Evolutionary conservation across 2,797 vertebrate species (phyloP).

Genomic region (Leptodactylus fallax): DNA sequence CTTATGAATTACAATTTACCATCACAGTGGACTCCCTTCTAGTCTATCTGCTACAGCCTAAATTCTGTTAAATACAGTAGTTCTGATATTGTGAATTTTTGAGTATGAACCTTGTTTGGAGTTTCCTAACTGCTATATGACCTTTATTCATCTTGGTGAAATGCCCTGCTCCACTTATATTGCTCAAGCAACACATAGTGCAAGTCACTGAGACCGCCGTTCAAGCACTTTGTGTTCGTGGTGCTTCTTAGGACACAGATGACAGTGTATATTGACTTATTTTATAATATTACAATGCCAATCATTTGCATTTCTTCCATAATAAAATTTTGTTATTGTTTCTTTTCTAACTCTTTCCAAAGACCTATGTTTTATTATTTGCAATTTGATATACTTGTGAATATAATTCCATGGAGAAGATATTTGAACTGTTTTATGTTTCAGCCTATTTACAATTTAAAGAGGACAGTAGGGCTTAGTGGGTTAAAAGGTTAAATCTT

Average conservation of each 20-base stretch:
- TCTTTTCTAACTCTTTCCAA: not conserved
- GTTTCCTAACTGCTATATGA: not conserved
- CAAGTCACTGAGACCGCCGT: not conserved
- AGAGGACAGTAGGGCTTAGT: too few species aligned
- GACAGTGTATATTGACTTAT: not conserved
- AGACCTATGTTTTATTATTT: not conserved
- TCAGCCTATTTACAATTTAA: too few species aligned
- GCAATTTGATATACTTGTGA: not conserved
- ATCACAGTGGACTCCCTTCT: not conserved
- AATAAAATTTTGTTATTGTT: slow-evolving; percentile 35
- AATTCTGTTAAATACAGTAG: too few species aligned
- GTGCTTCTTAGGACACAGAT: slow-evolving; percentile 8
- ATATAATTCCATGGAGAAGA: not conserved
- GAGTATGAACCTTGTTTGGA: not conserved
- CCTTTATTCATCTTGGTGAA: not conserved
- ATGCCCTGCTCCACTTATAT: not conserved
- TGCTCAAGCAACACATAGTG: not conserved
- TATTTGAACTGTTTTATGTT: not conserved
- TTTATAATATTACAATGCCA: slow-evolving; percentile 14
- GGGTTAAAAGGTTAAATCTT: too few species aligned
- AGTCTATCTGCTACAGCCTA: not conserved
- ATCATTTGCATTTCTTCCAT: slow-evolving; percentile 15
- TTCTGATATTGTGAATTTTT: not conserved
- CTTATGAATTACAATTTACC: not conserved
- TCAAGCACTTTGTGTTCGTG: not conserved